Evolutionary conservation across 2,113 vertebrate genomes (phyloP), one percentile per base, ranked within the genome.

Genomic region (Trochalopteron elliotii): DNA sequence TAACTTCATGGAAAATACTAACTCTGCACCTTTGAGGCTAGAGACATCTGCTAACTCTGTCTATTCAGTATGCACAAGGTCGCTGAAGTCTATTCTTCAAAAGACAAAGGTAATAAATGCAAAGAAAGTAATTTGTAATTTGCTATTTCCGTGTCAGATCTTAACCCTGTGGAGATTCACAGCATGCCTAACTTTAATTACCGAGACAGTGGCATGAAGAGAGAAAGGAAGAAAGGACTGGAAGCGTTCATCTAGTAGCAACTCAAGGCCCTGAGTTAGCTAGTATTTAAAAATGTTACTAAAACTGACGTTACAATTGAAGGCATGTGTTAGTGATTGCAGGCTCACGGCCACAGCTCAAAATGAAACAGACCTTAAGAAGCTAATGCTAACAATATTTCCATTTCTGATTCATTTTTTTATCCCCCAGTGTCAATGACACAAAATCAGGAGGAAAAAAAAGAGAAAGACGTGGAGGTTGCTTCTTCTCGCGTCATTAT

Each of bases 171-270:
- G 77, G 88, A 94, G 71, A 83, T 37, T 92, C 83, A 81, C 88
- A 93, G 68, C 71, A 55, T 60, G 68, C 78, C 83, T 49, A 75
- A 59, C 39, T 93, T 81, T 90, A 86, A 96, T 94, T 95, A 93
- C 72, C 2, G 3, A 70, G 27, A 33, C 57, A 57, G 47, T 8
- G 16, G 67, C 50, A 89, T 2, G 70, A n/a, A 64, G 39, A 78
- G 10, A 17, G 15, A 69, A 65, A 27, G 22, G 59, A 67, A 65
- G 19, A 85, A 87, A 74, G n/a, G 44, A 50, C 55, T 93, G 39
- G 12, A 75, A 83, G 31, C 1, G 0, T 71, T 67, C 37, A 80
- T 12, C 42, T 25, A n/a, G 56, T 11, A 86, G 63, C 39, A 83
- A 93, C 35, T 57, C 60, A 64, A 72, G 72, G 44, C 47, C 86